Conservation (phyloP, 2,113 vertebrate genomes). For the Ranitomeya imitator region DNA sequence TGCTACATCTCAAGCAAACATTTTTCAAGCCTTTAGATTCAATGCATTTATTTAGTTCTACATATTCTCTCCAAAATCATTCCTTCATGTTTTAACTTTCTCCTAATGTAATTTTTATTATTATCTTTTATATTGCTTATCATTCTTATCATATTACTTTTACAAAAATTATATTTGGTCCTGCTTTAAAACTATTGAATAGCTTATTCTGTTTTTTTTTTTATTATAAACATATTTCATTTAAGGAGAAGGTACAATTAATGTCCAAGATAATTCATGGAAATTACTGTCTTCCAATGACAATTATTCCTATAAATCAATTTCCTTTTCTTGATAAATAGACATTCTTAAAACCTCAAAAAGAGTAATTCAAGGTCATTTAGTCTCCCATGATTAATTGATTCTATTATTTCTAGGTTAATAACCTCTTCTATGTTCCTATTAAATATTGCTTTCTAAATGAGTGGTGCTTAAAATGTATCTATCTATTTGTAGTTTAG, state of each 20-base stretch:
- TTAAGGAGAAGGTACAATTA: slow-evolving; percentile 43
- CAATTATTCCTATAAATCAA: slow-evolving; percentile 55
- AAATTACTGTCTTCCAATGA: slow-evolving; percentile 51
- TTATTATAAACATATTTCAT: background rate
- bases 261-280: slow-evolving; percentile 51
- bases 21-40: too few relatives aligned
- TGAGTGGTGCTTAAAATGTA: background rate
- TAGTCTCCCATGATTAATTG: slow-evolving; percentile 52
- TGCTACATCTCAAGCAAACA: too few relatives aligned
- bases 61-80: too few relatives aligned
- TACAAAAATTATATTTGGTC: background rate
- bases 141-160: background rate
- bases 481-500: background rate
- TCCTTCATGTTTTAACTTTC: too few relatives aligned
- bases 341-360: slow-evolving; percentile 46
- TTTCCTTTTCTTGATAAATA: slow-evolving; percentile 54
- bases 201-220: background rate
- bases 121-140: too few relatives aligned
- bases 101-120: too few relatives aligned
- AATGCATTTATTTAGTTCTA: too few relatives aligned
- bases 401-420: slow-evolving; percentile 52
- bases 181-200: background rate
- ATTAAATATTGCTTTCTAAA: slow-evolving; percentile 31
- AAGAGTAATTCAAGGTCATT: slow-evolving; percentile 53
- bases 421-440: slow-evolving; percentile 51